These are phyloP conservation scores for Battus philenor DNA, from an alignment of 1,140 invertebrate genomes.

Conservation along the genomic window DNA sequence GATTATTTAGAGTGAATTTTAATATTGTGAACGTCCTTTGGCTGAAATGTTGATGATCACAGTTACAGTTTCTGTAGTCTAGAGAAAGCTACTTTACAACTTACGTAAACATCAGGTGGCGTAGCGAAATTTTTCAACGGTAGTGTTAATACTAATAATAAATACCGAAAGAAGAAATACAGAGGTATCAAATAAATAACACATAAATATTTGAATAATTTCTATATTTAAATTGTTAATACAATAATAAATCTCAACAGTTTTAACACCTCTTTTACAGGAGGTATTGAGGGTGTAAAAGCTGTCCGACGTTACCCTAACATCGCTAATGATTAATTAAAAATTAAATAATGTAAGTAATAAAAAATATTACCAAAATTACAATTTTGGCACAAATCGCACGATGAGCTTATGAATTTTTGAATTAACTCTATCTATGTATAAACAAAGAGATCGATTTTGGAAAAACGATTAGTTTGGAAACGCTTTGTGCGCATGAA, in stretches of 20 bases:
- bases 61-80: too few species aligned
- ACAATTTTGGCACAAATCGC: constrained; percentile 51
- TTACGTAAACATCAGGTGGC: too few species aligned
- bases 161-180: too few species aligned
- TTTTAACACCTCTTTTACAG: constrained; percentile 56
- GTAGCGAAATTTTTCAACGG: too few species aligned
- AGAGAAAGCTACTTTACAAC: too few species aligned
- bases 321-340: constrained; percentile 35
- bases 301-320: constrained; percentile 54
- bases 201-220: constrained; percentile 54
- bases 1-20: too few species aligned
- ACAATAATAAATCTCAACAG: constrained; percentile 69
- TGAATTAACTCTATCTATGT: constrained; percentile 7
- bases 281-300: constrained; percentile 63
- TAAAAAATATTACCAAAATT: constrained; percentile 32
- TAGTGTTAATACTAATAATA: too few species aligned
- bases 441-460: constrained; percentile 13
- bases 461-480: constrained; percentile 4
- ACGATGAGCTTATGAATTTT: constrained; percentile 20
- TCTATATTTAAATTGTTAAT: constrained; percentile 69
- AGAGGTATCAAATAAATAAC: constrained; percentile 34
- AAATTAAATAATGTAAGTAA: constrained; percentile 35
- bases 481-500: constrained; percentile 17
- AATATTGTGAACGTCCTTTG: too few species aligned
- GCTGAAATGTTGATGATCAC: too few species aligned